phyloP scores from a whole-genome alignment of 2,888 invertebrate species.

The Leucophora obtusa region DNA sequence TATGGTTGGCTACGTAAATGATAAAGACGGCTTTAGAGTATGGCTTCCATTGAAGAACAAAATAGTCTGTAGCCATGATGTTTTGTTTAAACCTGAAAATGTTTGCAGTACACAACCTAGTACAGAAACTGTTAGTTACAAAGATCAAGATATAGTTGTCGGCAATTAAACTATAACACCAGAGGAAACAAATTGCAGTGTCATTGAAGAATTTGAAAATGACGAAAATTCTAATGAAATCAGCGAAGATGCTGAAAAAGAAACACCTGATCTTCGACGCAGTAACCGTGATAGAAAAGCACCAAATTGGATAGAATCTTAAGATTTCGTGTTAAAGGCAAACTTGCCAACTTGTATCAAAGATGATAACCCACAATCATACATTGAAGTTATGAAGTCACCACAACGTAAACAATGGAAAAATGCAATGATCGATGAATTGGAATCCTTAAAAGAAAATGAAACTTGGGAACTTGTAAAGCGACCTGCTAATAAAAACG shows the following conservation, averaged over 20 bases:
- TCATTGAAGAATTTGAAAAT: not conserved
- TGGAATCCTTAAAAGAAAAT: slow-evolving; percentile 44
- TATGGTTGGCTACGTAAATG: slow-evolving; percentile 33
- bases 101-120: slow-evolving; percentile 5
- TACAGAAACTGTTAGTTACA: not conserved
- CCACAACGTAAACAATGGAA: slow-evolving; percentile 51
- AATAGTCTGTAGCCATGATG: slow-evolving; percentile 26
- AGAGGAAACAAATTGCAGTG: not conserved
- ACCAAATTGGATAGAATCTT: slow-evolving; percentile 14
- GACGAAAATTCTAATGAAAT: not conserved
- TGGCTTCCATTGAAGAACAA: slow-evolving; percentile 24
- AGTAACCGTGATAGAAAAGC: slow-evolving; percentile 13
- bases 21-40: slow-evolving; percentile 14
- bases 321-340: slow-evolving; percentile 8
- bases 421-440: slow-evolving; percentile 52
- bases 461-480: slow-evolving; percentile 52
- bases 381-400: slow-evolving; percentile 43
- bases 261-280: slow-evolving; percentile 3
- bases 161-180: slow-evolving; percentile 4
- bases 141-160: not conserved
- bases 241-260: not conserved
- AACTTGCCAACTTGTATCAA: not conserved
- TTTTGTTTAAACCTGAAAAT: slow-evolving; percentile 24
- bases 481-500: slow-evolving; percentile 25
- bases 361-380: slow-evolving; percentile 17